These are phyloP conservation scores for Lipophrys pholis DNA, from an alignment of 2,113 vertebrate species.

Conservation along the genomic window DNA sequence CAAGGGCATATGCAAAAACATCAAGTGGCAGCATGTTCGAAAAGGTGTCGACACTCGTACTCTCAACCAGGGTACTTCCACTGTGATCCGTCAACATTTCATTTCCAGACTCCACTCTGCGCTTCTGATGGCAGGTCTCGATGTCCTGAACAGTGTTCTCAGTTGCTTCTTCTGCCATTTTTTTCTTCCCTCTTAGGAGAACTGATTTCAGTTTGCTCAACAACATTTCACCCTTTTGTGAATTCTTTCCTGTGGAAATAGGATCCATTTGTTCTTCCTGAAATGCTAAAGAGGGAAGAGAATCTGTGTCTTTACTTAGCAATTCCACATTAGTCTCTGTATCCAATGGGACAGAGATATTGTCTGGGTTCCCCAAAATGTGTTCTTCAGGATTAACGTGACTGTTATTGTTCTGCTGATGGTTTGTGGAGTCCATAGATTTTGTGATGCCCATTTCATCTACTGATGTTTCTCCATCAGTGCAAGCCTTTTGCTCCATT, in stretches of 20 bases:
- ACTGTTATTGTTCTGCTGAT: not conserved
- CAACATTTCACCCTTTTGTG: constrained; percentile 45
- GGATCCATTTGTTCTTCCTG: constrained; percentile 18
- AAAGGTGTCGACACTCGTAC: constrained; percentile 1
- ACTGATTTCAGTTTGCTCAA: constrained; percentile 74
- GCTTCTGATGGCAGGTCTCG: constrained; percentile 57
- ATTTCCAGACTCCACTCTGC: constrained; percentile 21
- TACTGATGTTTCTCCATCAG: constrained; percentile 4
- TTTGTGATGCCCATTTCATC: not conserved
- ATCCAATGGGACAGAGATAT: constrained; percentile 10
- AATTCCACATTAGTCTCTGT: not conserved
- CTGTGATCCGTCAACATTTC: constrained; percentile 11
- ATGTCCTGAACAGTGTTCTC: not conserved
- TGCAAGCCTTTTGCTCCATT: constrained; percentile 9
- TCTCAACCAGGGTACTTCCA: not conserved
- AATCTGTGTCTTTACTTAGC: constrained; percentile 9
- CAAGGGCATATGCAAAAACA: constrained; percentile 62
- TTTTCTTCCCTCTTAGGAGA: constrained; percentile 68
- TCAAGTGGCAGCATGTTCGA: constrained; percentile 56
- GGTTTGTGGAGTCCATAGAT: not conserved
- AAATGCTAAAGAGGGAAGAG: constrained; percentile 7
- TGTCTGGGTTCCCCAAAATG: not conserved
- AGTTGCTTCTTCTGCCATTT: constrained; percentile 17
- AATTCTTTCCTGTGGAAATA: constrained; percentile 17
- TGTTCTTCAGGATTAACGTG: constrained; percentile 21